Base-by-base conservation (phyloP, 2,797 vertebrate species). In the Acrocephalus scirpaceus region DNA sequence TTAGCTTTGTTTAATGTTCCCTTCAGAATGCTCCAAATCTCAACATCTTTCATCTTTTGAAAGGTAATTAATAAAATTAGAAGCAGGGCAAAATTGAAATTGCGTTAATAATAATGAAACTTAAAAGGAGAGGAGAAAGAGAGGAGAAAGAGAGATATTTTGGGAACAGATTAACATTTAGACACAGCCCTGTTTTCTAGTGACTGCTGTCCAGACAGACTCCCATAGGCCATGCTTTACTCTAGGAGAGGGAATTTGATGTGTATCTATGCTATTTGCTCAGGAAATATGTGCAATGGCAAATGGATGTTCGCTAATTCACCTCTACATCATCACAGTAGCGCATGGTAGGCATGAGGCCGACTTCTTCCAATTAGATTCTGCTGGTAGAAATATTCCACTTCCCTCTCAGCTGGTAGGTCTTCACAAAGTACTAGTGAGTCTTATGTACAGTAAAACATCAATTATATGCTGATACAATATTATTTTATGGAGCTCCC, bases 281-380 rank as follows among this genome's bases (percentile, higher is more conserved):
- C 72, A 93, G 73, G 90, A 95, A 92, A 90, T 40, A 60, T 7
- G 56, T 18, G 3, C 2, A 2, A 51, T 5, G 7, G 88, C 26
- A 72, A 85, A 53, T 36, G 44, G 69, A 87, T 86, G 34, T 83
- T 89, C 72, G 91, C 72, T 57, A 73, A 95, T 89, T 92, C 84
- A 92, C 70, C 53, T 89, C 74, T 66, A 36, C 54, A 72, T 69
- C 64, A 77, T 94, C 86, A 78, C 73, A 96, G 78, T 60, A 66
- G 69, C 74, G 53, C 67, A 51, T 75, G 45, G 78, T 76, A 69
- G 78, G 83, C 60, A 78, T 58, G 66, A 77, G 27, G 61, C 73
- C 61, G 38, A 23, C 66, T 91, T 86, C 78, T 86, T 92, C 72
- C 82, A 93, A 65, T 94, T 96, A 92, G 72, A 77, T 85, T 85